A percentile compares a stretch with the other conserved stretches of the same genome.
These are phyloP conservation scores for Macroramphosus scolopax DNA, from an alignment of 2,797 vertebrate species.

Conservation along the genomic window DNA sequence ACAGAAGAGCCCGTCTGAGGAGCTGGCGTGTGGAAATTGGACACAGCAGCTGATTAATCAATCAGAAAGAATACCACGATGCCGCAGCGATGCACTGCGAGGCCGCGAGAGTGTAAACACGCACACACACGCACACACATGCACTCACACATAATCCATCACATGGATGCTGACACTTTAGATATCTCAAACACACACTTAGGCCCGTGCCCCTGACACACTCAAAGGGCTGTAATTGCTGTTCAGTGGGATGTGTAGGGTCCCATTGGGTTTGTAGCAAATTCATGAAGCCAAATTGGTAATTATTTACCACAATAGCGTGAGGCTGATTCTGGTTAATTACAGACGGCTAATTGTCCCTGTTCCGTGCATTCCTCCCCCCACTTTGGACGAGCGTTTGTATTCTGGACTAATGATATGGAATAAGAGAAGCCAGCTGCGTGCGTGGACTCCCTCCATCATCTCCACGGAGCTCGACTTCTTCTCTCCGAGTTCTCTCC, in stretches of 20 bases:
- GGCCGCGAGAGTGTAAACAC: constrained; percentile 27
- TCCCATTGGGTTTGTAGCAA: constrained; percentile 62
- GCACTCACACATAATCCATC: constrained; percentile 27
- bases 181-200: constrained; percentile 13
- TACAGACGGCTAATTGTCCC: constrained; percentile 68
- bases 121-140: no score
- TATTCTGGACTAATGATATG: constrained; percentile 68
- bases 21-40: constrained; percentile 27
- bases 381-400: constrained; percentile 53
- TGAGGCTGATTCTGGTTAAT: constrained; percentile 64
- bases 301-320: constrained; percentile 73
- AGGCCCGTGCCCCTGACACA: constrained; percentile 34
- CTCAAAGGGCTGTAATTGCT: constrained; percentile 61
- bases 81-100: constrained; percentile 27
- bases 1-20: constrained; percentile 42
- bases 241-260: constrained; percentile 60
- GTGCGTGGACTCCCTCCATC: no score
- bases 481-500: constrained; percentile 1
- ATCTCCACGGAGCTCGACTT: no score
- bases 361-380: constrained; percentile 58
- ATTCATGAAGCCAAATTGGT: constrained; percentile 67
- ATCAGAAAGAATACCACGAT: constrained; percentile 37
- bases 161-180: constrained; percentile 29
- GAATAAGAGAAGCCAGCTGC: constrained; percentile 65
- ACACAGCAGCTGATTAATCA: constrained; percentile 57